Evolutionary conservation across 2,113 vertebrate species (phyloP).

Genomic region (Nymphicus hollandicus): DNA sequence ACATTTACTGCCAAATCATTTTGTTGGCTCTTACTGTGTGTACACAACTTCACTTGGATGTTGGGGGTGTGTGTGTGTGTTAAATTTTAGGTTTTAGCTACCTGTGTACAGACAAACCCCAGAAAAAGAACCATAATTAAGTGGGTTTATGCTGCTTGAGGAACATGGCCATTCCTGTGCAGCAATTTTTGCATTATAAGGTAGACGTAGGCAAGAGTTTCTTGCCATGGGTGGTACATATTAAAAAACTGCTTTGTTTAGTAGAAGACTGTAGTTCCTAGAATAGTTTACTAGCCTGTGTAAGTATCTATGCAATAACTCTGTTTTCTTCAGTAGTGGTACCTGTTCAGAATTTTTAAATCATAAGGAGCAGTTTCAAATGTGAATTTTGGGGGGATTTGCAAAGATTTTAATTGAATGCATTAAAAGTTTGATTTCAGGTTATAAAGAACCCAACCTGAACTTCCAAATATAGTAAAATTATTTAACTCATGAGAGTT

Average conservation of each 20-base stretch:
- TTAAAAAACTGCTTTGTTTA: neutral
- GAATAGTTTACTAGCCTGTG: neutral
- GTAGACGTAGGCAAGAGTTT: neutral
- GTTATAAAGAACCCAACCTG: neutral
- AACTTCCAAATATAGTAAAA: neutral
- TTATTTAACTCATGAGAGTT: neutral
- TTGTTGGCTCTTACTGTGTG: neutral
- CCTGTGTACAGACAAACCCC: neutral
- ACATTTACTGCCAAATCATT: neutral
- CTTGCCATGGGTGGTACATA: neutral
- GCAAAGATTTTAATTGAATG: neutral
- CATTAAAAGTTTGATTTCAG: neutral
- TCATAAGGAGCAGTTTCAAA: neutral
- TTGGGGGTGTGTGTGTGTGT: neutral
- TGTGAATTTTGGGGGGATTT: accelerated
- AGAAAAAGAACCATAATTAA: neutral
- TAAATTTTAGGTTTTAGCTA: neutral
- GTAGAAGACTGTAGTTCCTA: neutral
- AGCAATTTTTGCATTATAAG: neutral
- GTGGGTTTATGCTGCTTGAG: neutral
- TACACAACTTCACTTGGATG: neutral
- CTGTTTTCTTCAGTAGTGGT: neutral
- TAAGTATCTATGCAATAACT: neutral
- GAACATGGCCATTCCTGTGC: too few relatives aligned
- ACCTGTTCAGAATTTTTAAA: neutral